Evolutionary conservation across 2,888 invertebrate genomes (phyloP).

Genomic region (Cordilura impudica): DNA sequence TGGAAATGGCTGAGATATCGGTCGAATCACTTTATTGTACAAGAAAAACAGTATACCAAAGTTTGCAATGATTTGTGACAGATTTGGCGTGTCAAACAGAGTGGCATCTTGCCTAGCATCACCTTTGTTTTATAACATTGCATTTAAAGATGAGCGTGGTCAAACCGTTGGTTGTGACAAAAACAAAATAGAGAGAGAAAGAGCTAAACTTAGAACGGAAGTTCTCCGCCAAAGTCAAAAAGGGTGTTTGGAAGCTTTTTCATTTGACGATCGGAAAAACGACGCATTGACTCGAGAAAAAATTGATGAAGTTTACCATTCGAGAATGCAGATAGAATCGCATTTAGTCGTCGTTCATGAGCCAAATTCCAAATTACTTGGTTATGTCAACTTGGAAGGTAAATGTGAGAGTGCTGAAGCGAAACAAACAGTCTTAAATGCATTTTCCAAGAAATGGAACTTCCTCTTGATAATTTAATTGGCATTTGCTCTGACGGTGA

Average conservation of each 20-base stretch:
- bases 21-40: conserved; percentile 10
- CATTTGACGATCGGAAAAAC: too few species aligned
- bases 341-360: too few species aligned
- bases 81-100: conserved; percentile 4
- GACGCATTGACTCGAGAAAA: conserved; percentile 10
- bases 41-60: conserved; percentile 3
- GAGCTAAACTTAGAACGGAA: conserved; percentile 10
- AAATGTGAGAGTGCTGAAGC: too few species aligned
- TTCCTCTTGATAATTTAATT: too few species aligned
- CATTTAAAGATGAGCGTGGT: conserved; percentile 9
- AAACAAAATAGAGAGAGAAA: background rate
- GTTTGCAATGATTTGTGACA: too few species aligned
- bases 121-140: background rate
- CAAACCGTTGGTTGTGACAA: conserved; percentile 5
- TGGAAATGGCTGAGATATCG: conserved; percentile 9
- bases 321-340: too few species aligned
- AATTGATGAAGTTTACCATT: too few species aligned
- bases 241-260: conserved; percentile 10
- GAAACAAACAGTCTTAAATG: too few species aligned
- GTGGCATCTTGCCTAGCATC: background rate
- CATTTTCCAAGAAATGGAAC: too few species aligned
- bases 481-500: too few species aligned
- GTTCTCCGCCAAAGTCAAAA: background rate
- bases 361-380: too few species aligned
- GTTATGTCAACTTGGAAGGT: too few species aligned